These are phyloP conservation scores for Tromatobia lineatoria DNA, from an alignment of 2,888 invertebrate genomes.

Conservation along the genomic window DNA sequence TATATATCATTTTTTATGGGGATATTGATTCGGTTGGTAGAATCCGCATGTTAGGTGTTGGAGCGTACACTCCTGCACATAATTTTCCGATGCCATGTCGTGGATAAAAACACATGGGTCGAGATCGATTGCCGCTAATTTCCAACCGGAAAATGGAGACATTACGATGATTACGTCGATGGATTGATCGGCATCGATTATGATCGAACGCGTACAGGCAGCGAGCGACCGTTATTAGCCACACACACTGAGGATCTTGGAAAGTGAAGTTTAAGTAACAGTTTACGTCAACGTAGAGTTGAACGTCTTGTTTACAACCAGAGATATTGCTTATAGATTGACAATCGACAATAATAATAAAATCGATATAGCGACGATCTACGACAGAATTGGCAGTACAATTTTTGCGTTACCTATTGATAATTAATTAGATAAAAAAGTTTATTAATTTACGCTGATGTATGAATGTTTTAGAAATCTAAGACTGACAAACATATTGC, in stretches of 20 bases:
- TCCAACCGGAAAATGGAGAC: conserved; percentile 71
- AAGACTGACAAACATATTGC: neutral
- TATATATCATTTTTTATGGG: too few species aligned
- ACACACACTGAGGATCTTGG: neutral
- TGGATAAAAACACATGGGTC: conserved; percentile 18
- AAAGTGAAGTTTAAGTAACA: neutral
- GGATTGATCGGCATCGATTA: conserved; percentile 53
- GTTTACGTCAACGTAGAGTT: neutral
- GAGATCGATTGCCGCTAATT: conserved; percentile 61
- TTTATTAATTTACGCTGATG: neutral
- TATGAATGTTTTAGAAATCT: neutral
- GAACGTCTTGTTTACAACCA: neutral
- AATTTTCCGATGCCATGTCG: neutral
- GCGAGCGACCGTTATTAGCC: conserved; percentile 24
- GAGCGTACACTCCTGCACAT: neutral
- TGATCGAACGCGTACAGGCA: conserved; percentile 42
- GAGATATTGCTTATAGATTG: too few species aligned
- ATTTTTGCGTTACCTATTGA: too few species aligned
- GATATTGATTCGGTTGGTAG: neutral
- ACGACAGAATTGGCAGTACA: too few species aligned
- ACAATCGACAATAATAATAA: too few species aligned
- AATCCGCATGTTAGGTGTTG: conserved; percentile 6
- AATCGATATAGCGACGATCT: too few species aligned
- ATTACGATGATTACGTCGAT: conserved; percentile 51
- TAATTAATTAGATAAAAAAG: neutral